Percentiles rank a stretch among this genome's conserved stretches.
These are phyloP conservation scores for Zoroaster sp. DNA, from an alignment of 53 echinoderm and acorn worm species.

Conservation along the genomic window DNA sequence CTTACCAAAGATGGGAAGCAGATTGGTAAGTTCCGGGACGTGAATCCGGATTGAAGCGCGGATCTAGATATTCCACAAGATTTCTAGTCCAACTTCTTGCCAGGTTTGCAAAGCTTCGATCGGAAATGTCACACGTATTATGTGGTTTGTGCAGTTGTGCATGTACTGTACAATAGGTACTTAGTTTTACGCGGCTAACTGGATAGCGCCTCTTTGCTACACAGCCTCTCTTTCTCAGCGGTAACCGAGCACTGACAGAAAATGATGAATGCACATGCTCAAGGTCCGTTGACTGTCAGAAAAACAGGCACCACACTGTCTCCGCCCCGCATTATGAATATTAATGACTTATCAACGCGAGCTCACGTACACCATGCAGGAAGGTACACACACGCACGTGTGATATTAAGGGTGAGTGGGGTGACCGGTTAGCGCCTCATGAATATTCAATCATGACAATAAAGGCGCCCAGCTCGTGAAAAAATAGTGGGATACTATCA, in stretches of 20 bases:
- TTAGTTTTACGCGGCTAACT: background rate
- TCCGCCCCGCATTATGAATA: constrained; percentile 4
- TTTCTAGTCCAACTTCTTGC: background rate
- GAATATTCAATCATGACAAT: background rate
- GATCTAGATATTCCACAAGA: background rate
- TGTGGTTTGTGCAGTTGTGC: background rate
- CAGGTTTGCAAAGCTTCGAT: background rate
- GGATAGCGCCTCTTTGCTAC: background rate
- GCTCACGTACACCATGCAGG: background rate
- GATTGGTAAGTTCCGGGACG: background rate
- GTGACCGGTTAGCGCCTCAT: background rate
- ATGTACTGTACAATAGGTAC: background rate
- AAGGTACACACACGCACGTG: background rate
- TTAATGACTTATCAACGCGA: background rate
- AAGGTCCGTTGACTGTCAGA: background rate
- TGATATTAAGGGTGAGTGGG: background rate
- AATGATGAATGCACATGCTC: background rate
- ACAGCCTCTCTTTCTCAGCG: background rate
- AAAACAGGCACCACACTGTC: background rate
- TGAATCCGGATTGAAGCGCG: background rate
- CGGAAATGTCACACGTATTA: background rate
- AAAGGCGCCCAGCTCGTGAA: background rate
- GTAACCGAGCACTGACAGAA: background rate
- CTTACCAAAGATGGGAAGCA: background rate
- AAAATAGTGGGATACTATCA: background rate